Evolutionary conservation across 2,113 vertebrate genomes (phyloP), one percentile per base, ranked within the genome.

Genomic region (Noctilio leporinus): DNA sequence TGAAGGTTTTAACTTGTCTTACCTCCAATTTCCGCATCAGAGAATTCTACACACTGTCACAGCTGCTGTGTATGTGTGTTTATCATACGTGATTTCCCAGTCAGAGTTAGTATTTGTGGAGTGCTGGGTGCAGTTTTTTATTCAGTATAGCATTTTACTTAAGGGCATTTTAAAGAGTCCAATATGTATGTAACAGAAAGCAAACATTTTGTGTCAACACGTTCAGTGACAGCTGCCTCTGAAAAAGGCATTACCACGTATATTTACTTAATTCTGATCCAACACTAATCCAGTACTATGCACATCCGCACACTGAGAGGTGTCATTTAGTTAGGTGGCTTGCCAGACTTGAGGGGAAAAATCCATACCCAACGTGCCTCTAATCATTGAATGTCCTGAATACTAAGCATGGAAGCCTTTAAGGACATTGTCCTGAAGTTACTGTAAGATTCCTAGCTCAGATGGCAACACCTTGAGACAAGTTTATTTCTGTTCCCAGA

Each of bases 191-290:
- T 85, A 94, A 88, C 76, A 6, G 38, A n/a, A 89, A 75, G 82
- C 8, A 40, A 9, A 33, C 73, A 83, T 93, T 96, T 62, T 89
- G 77, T 94, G 92, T 96, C 88, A 86, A 89, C 8, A 28, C 5
- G 4, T 67, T 85, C 81, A 88, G 12, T 88, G 65, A 94, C 77
- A 96, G 35, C 49, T 78, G 77, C 24, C 94, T 96, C 51, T 0
- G 8, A 51, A 94, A 96, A 91, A 96, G 62, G 8, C 89, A 62
- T 69, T 53, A 10, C 26, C 26, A n/a, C 51, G 57, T 7, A 0
- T 89, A 15, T 93, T 75, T 96, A 90, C 85, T 96, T 33, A 43
- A 65, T 83, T 72, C 87, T 82, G 93, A 96, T 90, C 64, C 86
- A 84, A 97, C 49, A 35, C 40, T 35, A 75, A 67, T 69, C 0